A percentile compares a stretch with the other conserved stretches of the same genome.
Conservation (phyloP, 1,140 invertebrate genomes). For the Euura saliciscinereae region DNA sequence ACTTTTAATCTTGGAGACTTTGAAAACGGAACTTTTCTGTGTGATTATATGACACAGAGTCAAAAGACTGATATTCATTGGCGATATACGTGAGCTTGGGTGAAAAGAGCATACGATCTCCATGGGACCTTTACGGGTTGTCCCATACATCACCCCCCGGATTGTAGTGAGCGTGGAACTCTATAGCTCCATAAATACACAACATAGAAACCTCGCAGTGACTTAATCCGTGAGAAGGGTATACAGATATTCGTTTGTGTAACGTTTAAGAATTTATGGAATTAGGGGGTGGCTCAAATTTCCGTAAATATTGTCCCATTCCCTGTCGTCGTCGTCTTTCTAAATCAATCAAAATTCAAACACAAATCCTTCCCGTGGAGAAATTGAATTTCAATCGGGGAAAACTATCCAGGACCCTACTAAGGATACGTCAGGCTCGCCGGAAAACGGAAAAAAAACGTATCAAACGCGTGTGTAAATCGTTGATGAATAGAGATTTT, state of each 20-base stretch:
- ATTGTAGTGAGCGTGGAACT: constrained; percentile 20
- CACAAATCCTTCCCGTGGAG: too few species aligned
- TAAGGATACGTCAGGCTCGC: too few species aligned
- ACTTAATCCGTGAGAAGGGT: constrained; percentile 39
- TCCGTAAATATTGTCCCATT: constrained; percentile 4
- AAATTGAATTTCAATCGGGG: too few species aligned
- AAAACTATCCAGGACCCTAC: too few species aligned
- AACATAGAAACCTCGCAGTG: constrained; percentile 29
- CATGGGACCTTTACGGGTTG: neutral
- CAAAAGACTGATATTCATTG: neutral
- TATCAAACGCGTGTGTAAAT: too few species aligned
- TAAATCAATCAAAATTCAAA: too few species aligned
- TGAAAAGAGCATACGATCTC: neutral
- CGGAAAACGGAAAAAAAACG: too few species aligned
- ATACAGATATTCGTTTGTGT: constrained; percentile 13
- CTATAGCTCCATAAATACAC: constrained; percentile 34
- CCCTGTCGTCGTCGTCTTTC: too few species aligned
- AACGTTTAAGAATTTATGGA: constrained; percentile 15
- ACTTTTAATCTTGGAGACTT: too few species aligned
- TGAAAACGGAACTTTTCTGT: too few species aligned
- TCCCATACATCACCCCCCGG: constrained; percentile 12
- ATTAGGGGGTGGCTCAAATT: neutral
- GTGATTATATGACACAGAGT: neutral
- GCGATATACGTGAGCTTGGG: neutral
- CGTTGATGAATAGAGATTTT: too few species aligned